phyloP scores from a whole-genome alignment of 2,888 invertebrate species.

The Sphinx pinastri region DNA sequence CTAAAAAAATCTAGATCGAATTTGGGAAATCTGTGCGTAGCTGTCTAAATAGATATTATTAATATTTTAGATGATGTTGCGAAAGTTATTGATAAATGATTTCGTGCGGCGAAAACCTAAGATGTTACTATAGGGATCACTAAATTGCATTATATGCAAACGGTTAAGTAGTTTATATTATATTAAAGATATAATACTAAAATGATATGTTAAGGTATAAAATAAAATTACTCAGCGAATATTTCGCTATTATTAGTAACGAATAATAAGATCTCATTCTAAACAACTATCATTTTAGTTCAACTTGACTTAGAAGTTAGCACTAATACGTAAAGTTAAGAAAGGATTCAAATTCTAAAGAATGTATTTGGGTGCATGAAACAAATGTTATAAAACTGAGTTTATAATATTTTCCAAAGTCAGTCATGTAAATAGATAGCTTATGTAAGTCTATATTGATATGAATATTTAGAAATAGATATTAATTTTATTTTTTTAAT shows the following conservation, averaged over 20 bases:
- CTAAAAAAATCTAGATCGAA: neutral
- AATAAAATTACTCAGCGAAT: neutral
- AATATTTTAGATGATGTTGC: neutral
- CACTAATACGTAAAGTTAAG: neutral
- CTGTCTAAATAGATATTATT: neutral
- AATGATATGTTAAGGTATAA: constrained; percentile 14
- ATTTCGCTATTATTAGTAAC: constrained; percentile 13
- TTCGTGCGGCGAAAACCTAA: constrained; percentile 21
- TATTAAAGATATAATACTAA: constrained; percentile 1
- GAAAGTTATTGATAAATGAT: constrained; percentile 4
- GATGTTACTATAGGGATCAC: constrained; percentile 20
- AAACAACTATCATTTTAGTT: constrained; percentile 18
- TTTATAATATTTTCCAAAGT: constrained; percentile 49
- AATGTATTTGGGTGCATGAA: constrained; percentile 10
- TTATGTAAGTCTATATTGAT: constrained; percentile 14
- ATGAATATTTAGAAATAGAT: neutral
- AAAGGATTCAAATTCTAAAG: constrained; percentile 2
- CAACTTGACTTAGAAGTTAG: constrained; percentile 1
- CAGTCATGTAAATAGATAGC: constrained; percentile 61
- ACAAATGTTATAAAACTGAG: neutral
- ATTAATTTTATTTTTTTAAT: constrained; percentile 6
- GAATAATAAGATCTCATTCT: constrained; percentile 17
- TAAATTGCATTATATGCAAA: constrained; percentile 20
- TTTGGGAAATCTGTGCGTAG: constrained; percentile 3
- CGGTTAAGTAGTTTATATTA: constrained; percentile 12